Conservation (phyloP, 2,113 vertebrate genomes). For the Datnioides undecimradiatus region DNA sequence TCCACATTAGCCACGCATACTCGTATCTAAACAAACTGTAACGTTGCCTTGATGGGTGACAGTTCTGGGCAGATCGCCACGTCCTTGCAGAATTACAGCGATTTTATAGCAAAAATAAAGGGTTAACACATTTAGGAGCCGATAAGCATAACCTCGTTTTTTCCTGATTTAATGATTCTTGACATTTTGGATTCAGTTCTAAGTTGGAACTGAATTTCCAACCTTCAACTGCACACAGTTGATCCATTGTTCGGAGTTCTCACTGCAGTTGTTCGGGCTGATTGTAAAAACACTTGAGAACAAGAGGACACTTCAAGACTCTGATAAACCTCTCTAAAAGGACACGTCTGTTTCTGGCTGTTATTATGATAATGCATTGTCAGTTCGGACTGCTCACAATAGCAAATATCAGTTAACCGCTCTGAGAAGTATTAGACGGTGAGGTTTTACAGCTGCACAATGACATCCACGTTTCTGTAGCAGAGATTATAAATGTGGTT, state of each 20-base stretch:
- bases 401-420: background rate
- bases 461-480: background rate
- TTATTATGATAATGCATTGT: background rate
- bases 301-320: background rate
- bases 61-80: no score
- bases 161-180: no score
- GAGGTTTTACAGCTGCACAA: background rate
- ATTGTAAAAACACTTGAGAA: conserved; percentile 12
- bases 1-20: no score
- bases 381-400: background rate
- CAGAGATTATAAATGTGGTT: background rate
- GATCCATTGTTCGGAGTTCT: background rate
- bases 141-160: no score
- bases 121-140: no score
- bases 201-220: no score
- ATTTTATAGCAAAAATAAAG: no score
- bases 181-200: no score
- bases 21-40: no score
- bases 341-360: background rate
- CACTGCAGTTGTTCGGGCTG: background rate
- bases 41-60: no score
- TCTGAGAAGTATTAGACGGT: background rate
- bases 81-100: no score
- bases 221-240: background rate
- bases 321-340: background rate